Base-by-base conservation (phyloP, 2,888 invertebrate genomes). In the Lypha dubia region DNA sequence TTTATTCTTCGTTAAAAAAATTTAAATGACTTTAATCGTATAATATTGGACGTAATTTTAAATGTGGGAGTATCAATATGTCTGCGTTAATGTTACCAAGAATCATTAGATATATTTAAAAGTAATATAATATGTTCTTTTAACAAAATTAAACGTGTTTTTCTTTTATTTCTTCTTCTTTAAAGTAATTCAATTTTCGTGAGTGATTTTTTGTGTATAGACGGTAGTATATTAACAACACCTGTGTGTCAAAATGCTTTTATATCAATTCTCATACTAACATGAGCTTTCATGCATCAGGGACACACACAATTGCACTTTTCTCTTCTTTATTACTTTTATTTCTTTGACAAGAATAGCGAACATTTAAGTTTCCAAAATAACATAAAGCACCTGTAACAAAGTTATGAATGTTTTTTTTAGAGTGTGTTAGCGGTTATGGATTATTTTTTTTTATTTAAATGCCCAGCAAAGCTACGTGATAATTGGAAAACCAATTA, bases 161-260 rank as follows among this genome's bases (percentile, higher is more conserved):
- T 44, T 51, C 24, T 44, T 60, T 22, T n/a, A n/a, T n/a, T n/a
- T n/a, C n/a, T 20, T 71, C 35, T 28, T 44, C 46, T 44, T 15
- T 67, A 46, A 73, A 71, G 67, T 77, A 80, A 80, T 76, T 73
- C 77, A 84, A 84, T 84, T 74, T 84, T 81, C 73, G 56, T 80
- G 76, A 84, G 84, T 84, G 84, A 84, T 56, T 58, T 84, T 80
- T 62, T 84, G 62, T 84, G 84, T 77, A 44, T 32, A 46, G 17
- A 20, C 17, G 20, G n/a, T n/a, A 49, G 49, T 49, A 58, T 60
- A 67, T 67, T 35, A 80, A 71, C 83, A 84, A 73, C 76, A n/a
- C n/a, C n/a, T n/a, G n/a, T 84, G 84, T 63, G 76, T 38, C 77
- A 51, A 84, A 75, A 75, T 79, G 58, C 70, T 71, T 83, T 83